Evolutionary conservation across 2,113 vertebrate genomes (phyloP).

Genomic region (Abramis brama): DNA sequence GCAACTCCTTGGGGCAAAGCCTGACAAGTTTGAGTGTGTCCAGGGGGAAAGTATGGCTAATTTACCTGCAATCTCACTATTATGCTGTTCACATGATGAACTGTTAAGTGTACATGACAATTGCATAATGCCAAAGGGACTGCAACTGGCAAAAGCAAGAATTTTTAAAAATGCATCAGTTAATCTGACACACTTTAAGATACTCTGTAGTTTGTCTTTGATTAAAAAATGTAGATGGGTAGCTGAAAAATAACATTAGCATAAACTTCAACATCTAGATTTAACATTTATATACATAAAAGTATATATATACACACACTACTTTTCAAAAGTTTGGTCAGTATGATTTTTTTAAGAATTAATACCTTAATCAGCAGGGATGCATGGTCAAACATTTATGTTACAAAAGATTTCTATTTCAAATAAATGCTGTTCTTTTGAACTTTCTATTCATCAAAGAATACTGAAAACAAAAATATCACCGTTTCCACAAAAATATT

Average conservation of each 20-base stretch:
- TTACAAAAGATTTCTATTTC: neutral
- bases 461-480: neutral
- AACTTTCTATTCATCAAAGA: neutral
- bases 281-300: neutral
- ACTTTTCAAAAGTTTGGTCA: neutral
- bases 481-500: neutral
- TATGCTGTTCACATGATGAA: constrained; percentile 53
- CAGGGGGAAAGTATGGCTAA: constrained; percentile 40
- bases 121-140: neutral
- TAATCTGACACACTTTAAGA: neutral
- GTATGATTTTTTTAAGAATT: neutral
- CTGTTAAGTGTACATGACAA: constrained; percentile 57
- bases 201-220: neutral
- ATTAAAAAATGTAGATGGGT: neutral
- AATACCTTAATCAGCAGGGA: too few species aligned
- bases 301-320: neutral
- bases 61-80: constrained; percentile 49
- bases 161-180: neutral
- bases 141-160: neutral
- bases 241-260: neutral
- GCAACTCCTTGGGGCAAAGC: neutral
- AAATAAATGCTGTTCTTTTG: neutral
- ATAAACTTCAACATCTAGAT: neutral
- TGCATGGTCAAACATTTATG: neutral
- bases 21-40: neutral